Conservation (phyloP, 2,888 invertebrate genomes). For the Adela reaumurella region DNA sequence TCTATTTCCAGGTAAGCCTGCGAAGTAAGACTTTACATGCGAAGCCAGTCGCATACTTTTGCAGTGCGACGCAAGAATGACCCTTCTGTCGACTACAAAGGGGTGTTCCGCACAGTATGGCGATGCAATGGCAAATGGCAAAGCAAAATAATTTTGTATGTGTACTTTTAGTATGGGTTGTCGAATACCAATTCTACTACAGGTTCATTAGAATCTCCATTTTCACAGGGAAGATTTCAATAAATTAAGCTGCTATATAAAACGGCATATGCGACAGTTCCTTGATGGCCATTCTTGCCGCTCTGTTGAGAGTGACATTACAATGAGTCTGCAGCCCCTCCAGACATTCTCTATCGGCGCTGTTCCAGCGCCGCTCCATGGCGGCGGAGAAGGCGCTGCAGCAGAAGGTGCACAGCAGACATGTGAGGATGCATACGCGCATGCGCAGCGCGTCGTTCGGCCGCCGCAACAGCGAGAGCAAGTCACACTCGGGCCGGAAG, state of each 20-base stretch:
- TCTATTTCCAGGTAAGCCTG: too few relatives aligned
- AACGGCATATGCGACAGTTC: slow-evolving; percentile 54
- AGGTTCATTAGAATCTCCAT: too few relatives aligned
- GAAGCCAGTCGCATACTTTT: too few relatives aligned
- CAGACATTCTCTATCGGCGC: slow-evolving; percentile 52
- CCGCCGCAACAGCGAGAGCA: slow-evolving; percentile 55
- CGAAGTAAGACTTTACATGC: too few relatives aligned
- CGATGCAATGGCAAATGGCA: too few relatives aligned
- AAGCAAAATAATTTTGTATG: too few relatives aligned
- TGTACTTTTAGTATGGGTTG: too few relatives aligned
- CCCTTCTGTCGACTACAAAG: too few relatives aligned
- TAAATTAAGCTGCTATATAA: slow-evolving; percentile 21
- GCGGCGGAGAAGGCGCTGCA: slow-evolving; percentile 58
- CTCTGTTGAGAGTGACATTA: slow-evolving; percentile 58
- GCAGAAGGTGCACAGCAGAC: slow-evolving; percentile 65
- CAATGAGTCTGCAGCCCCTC: slow-evolving; percentile 62
- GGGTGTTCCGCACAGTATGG: too few relatives aligned
- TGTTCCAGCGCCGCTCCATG: slow-evolving; percentile 59
- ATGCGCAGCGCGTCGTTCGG: slow-evolving; percentile 56
- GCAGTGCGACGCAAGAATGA: too few relatives aligned
- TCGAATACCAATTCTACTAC: too few relatives aligned
- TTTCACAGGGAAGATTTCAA: too few relatives aligned
- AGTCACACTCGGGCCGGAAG: slow-evolving; percentile 49
- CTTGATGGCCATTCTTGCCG: slow-evolving; percentile 51
- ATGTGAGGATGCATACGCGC: slow-evolving; percentile 68